Percentiles rank a stretch among this genome's conserved stretches.
Evolutionary conservation across 1,140 invertebrate genomes (phyloP).

Genomic region (Drosophila kohkoa): DNA sequence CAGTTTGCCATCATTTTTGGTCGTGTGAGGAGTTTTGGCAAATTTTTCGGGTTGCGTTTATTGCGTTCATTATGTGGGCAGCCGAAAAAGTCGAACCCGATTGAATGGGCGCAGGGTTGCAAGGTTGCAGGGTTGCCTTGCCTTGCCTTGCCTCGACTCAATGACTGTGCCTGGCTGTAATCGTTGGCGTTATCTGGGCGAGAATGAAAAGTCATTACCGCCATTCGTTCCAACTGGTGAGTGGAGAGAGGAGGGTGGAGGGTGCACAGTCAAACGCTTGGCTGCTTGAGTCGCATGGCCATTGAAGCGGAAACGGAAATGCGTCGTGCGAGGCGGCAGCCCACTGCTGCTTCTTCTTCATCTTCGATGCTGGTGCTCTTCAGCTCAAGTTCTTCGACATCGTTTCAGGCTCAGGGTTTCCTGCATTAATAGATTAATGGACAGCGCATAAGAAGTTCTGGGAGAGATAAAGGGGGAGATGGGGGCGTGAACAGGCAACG

Average conservation of each 20-base stretch:
- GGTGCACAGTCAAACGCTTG: constrained; percentile 30
- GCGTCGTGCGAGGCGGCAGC: constrained; percentile 52
- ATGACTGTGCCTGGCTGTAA: constrained; percentile 32
- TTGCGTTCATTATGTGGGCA: constrained; percentile 72
- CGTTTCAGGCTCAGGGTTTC: constrained; percentile 14
- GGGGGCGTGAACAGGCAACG: constrained; percentile 35
- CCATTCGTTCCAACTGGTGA: constrained; percentile 66
- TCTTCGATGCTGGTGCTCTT: neutral
- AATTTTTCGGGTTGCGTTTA: constrained; percentile 81
- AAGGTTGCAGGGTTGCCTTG: constrained; percentile 39
- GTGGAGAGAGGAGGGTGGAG: too few relatives aligned
- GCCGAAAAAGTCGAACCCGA: constrained; percentile 51
- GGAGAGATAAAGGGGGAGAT: too few relatives aligned
- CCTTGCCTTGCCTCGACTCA: neutral
- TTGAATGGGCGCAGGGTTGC: constrained; percentile 25
- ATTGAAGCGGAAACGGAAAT: constrained; percentile 81
- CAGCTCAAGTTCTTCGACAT: constrained; percentile 27
- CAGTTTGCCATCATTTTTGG: neutral
- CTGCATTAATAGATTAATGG: constrained; percentile 81
- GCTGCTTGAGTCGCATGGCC: constrained; percentile 46
- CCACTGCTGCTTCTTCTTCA: neutral
- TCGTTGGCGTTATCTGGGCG: constrained; percentile 78
- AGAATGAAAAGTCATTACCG: constrained; percentile 83
- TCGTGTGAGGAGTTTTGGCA: constrained; percentile 38
- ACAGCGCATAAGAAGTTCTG: neutral